A percentile compares a stretch with the other conserved stretches of the same genome.
Evolutionary conservation across 2,113 vertebrate species (phyloP).

Genomic region (Heterocephalus glaber): DNA sequence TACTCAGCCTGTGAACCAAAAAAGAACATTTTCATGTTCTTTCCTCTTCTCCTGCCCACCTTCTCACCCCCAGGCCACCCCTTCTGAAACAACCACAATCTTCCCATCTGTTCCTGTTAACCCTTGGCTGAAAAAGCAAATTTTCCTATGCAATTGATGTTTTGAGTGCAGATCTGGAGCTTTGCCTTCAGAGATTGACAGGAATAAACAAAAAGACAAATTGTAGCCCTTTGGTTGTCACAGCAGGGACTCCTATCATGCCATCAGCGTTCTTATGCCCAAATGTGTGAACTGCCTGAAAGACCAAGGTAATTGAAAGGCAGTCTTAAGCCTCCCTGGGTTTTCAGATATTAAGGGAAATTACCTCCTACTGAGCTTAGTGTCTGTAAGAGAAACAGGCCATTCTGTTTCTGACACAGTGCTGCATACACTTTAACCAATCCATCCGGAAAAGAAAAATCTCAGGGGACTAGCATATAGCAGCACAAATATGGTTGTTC

Average conservation of each 20-base stretch:
- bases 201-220: conserved; percentile 73
- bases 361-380: conserved; percentile 58
- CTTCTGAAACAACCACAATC: not conserved
- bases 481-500: not conserved
- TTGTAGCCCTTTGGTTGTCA: conserved; percentile 54
- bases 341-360: conserved; percentile 68
- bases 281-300: conserved; percentile 61
- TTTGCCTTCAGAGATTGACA: conserved; percentile 25
- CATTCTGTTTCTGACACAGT: conserved; percentile 25
- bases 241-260: conserved; percentile 54
- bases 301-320: conserved; percentile 73
- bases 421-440: conserved; percentile 42
- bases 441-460: conserved; percentile 14
- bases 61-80: not conserved
- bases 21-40: conserved; percentile 10
- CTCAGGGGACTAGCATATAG: not conserved
- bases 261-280: conserved; percentile 62
- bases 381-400: conserved; percentile 34
- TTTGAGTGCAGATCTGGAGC: conserved; percentile 48
- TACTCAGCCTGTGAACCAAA: not conserved
- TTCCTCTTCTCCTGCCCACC: not conserved
- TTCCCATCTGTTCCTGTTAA: conserved; percentile 41
- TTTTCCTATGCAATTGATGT: conserved; percentile 3
- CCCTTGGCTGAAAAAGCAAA: conserved; percentile 39
- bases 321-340: conserved; percentile 17